Base-by-base conservation (phyloP, 2,113 vertebrate species). In the Corythaeola cristata region DNA sequence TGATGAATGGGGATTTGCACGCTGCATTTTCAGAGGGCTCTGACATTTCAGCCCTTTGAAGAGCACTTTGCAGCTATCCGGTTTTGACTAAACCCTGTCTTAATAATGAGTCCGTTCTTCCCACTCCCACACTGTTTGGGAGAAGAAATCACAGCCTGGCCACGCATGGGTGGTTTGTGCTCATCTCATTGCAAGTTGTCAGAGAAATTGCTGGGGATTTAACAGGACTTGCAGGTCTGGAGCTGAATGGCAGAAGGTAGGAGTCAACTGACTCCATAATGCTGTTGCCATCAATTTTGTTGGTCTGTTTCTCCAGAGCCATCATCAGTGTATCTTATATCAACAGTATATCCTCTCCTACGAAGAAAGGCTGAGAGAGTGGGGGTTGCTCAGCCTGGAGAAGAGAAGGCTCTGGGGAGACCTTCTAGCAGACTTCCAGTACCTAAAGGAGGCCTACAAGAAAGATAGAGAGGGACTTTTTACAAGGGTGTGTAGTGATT, bases 81-180 rank as follows among this genome's bases (percentile, higher is more conserved):
- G 8, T 77, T 71, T 78, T 83, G 27, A 56, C 81, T 76, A 79
- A 82, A 79, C 30, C 45, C 30, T 76, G 6, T 22, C 49, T 88
- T 72, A 78, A 72, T 83, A 75, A 41, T 18, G 23, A 90, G 56
- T 78, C 56, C 45, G 30, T 63, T 81, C 47, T 80, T 88, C 22
- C 44, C 83, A 72, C 41, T 82, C 91, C 41, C 47, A 68, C 18
- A 1, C 26, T 56, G 67, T 52, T 22, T 58, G 37, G 69, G 56
- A 95, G 78, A 62, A 85, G 74, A 69, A 85, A 82, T 52, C 89
- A 72, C 53, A 35, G 72, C 83, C 63, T 69, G 89, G 89, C 49
- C 80, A 62, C 0, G 0, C 71, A 47, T 0, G 0, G 33, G 37
- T 67, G n/a, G 24, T 50, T 87, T 63, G 74, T 72, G 58, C 62